Evolutionary conservation across 2,888 invertebrate genomes (phyloP).

Genomic region (Barypeithes pellucidus): DNA sequence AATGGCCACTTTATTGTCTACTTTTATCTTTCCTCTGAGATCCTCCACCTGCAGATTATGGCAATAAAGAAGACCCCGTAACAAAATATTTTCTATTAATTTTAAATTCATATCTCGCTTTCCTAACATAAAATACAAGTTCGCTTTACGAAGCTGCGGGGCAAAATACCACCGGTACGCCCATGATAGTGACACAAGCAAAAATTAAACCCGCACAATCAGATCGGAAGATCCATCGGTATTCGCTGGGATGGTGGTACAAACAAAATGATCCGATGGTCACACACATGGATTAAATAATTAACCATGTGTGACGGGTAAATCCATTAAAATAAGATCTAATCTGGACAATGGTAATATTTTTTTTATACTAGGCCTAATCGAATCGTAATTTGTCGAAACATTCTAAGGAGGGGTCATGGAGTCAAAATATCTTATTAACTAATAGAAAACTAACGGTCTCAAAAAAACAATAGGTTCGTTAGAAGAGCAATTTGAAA

Average conservation of each 20-base stretch:
- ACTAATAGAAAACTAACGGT: too few species aligned
- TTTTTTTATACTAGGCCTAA: conserved; percentile 1
- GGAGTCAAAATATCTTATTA: too few species aligned
- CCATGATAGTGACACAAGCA: conserved; percentile 52
- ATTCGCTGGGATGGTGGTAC: conserved; percentile 50
- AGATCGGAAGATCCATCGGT: conserved; percentile 44
- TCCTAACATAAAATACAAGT: conserved; percentile 16
- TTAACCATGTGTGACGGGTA: conserved; percentile 52
- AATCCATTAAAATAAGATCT: conserved; percentile 32
- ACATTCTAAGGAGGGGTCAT: too few species aligned
- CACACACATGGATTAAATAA: conserved; percentile 53
- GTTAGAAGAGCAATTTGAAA: too few species aligned
- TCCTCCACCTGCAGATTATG: too few species aligned
- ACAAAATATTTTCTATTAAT: neutral
- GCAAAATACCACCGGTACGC: conserved; percentile 33
- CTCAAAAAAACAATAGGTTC: too few species aligned
- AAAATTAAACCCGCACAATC: conserved; percentile 43
- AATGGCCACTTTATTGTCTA: too few species aligned
- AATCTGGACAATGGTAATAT: conserved; percentile 20
- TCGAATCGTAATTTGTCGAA: too few species aligned
- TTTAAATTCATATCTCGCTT: neutral
- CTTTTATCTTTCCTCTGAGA: too few species aligned
- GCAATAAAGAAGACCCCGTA: neutral
- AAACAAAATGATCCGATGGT: conserved; percentile 43
- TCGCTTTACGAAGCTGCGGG: conserved; percentile 20